Evolutionary conservation across 2,888 invertebrate genomes (phyloP), one percentile per base, ranked within the genome.

Genomic region (Apamea monoglypha): DNA sequence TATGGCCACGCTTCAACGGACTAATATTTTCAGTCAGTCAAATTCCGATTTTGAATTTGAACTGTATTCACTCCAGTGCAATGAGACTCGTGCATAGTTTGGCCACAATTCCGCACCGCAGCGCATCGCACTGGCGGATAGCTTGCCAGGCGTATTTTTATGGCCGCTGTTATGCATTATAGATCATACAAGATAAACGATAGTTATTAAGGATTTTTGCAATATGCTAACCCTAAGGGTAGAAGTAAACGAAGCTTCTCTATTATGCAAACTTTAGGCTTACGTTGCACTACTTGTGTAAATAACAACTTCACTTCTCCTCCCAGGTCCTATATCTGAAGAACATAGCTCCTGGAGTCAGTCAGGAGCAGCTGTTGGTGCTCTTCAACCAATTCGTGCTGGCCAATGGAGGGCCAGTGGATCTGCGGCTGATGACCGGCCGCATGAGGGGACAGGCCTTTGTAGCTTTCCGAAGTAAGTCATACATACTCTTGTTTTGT

Each of bases 381-480:
- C 88, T 97, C 47, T 97, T 97, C 92, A 94, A 95, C 64, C 95
- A 96, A 90, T 97, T 96, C 76, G 89, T 94, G n/a, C 84, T 95
- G 59, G 95, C 95, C 53, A 97, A 97, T 69, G 95, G 95, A 0
- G 95, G 96, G 0, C 96, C 96, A 0, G 92, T 96, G 1, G 94
- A 95, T 36, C 91, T 97, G 6, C 92, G 95, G 75, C 86, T 97
- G 61, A 95, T 97, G 96, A 93, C 94, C 0, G 97, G 97, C 1
- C 95, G 96, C 79, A 97, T 97, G 97, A 95, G 95, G 82, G 97
- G 97, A 14, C 97, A 97, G 89, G 97, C 97, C 0, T 97, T 97
- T 93, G 95, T 97, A 4, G 94, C 95, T 59, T 97, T 97, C 88
- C 92, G 94, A 90, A 93, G 97, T 97, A 93, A 94, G 93, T 92